A percentile compares a stretch with the other conserved stretches of the same genome.
Evolutionary conservation across 2,113 vertebrate genomes (phyloP).

Genomic region (Epinephelus cyanopodus): DNA sequence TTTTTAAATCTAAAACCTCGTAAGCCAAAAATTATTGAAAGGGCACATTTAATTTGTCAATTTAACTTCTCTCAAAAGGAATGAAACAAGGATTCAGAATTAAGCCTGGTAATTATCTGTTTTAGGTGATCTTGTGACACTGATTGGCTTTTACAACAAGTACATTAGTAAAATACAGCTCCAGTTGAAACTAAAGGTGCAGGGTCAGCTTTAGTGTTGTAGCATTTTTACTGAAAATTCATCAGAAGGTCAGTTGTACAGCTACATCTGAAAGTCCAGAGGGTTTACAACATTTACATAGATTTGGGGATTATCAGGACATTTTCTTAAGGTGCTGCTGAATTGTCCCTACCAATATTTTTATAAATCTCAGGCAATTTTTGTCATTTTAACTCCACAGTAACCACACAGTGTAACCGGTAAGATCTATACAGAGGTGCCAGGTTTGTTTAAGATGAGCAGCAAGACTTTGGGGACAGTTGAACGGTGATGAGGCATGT

Average conservation of each 20-base stretch:
- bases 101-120: too few species aligned
- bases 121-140: background rate
- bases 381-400: background rate
- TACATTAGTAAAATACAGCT: too few species aligned
- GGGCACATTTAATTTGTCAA: background rate
- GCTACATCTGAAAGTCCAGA: background rate
- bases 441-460: too few species aligned
- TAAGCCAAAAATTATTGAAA: background rate
- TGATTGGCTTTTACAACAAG: background rate
- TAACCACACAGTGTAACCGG: background rate
- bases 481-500: too few species aligned
- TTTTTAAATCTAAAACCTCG: too few species aligned
- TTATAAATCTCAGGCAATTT: background rate
- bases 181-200: background rate
- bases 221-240: too few species aligned
- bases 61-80: background rate
- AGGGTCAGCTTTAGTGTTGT: too few species aligned
- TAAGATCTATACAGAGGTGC: too few species aligned
- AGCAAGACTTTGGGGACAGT: too few species aligned
- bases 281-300: background rate
- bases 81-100: too few species aligned
- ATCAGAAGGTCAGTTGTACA: too few species aligned
- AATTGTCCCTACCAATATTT: background rate
- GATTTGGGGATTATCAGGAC: too few species aligned
- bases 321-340: background rate